A percentile compares a stretch with the other conserved stretches of the same genome.
Evolutionary conservation across 2,888 invertebrate genomes (phyloP).

Genomic region (Labia minor): DNA sequence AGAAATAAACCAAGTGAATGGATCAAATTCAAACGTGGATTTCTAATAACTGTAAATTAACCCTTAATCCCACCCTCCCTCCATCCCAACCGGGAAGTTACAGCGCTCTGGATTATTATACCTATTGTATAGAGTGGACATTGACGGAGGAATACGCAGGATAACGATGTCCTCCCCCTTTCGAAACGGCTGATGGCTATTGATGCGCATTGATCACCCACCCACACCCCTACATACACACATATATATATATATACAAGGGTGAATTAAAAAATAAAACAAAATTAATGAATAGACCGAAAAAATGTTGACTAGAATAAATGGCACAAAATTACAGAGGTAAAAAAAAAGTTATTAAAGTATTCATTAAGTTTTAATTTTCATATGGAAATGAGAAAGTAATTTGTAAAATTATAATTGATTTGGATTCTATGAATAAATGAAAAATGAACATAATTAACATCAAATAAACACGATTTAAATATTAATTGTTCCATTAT

Average conservation of each 20-base stretch:
- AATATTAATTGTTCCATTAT: too few species aligned
- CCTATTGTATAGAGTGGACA: slow-evolving; percentile 13
- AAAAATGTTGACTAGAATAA: background rate
- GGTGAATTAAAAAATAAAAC: slow-evolving; percentile 13
- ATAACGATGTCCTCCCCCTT: background rate
- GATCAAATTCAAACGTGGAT: slow-evolving; percentile 13
- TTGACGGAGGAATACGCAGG: slow-evolving; percentile 1
- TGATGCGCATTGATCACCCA: background rate
- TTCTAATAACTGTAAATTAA: slow-evolving; percentile 13
- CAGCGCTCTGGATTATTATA: background rate
- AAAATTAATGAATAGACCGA: background rate
- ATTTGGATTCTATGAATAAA: too few species aligned
- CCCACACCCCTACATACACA: background rate
- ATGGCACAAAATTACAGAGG: background rate
- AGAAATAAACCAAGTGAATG: slow-evolving; percentile 13
- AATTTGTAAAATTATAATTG: background rate
- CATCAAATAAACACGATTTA: too few species aligned
- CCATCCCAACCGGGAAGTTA: background rate
- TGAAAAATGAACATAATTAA: too few species aligned
- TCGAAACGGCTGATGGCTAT: slow-evolving; percentile 4
- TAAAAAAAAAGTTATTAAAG: background rate
- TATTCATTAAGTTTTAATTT: slow-evolving; percentile 4
- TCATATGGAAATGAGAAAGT: background rate
- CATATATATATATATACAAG: background rate
- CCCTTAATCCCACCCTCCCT: background rate